Conservation (phyloP, 2,888 invertebrate genomes). For the Lysandra bellargus region DNA sequence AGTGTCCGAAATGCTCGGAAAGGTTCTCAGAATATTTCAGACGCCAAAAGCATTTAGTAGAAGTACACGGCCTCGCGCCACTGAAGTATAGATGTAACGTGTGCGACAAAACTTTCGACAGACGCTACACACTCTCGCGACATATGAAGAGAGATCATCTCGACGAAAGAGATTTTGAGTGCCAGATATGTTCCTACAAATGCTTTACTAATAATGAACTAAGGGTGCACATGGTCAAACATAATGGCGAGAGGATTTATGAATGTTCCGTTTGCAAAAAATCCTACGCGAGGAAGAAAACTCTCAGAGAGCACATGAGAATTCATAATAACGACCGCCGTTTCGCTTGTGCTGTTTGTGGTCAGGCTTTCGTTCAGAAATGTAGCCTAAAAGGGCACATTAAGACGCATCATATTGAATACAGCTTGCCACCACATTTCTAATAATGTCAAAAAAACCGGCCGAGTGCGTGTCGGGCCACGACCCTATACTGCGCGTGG, state of each 20-base stretch:
- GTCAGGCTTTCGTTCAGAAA: constrained; percentile 67
- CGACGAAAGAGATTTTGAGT: constrained; percentile 60
- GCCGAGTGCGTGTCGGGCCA: no score
- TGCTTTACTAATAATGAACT: constrained; percentile 65
- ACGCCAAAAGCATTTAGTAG: constrained; percentile 65
- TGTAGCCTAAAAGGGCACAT: constrained; percentile 68
- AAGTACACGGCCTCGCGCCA: constrained; percentile 57
- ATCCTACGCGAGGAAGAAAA: constrained; percentile 64
- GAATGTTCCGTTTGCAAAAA: constrained; percentile 68
- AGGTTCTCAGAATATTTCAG: constrained; percentile 63
- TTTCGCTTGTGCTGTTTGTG: constrained; percentile 63
- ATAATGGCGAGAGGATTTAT: constrained; percentile 63
- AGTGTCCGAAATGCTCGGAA: constrained; percentile 63
- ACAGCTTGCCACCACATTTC: constrained; percentile 38
- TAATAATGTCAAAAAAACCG: not conserved
- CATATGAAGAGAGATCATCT: constrained; percentile 68
- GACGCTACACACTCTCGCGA: constrained; percentile 52
- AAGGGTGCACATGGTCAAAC: constrained; percentile 61
- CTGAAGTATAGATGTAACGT: constrained; percentile 65
- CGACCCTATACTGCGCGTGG: no score
- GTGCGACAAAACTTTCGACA: constrained; percentile 50
- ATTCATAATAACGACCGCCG: constrained; percentile 67
- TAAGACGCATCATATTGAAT: constrained; percentile 61
- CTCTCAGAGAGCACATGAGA: constrained; percentile 63
- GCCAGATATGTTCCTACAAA: constrained; percentile 55